Evolutionary conservation across 2,888 invertebrate species (phyloP), one percentile per base, ranked within the genome.

Genomic region (Polydrusus cervinus): DNA sequence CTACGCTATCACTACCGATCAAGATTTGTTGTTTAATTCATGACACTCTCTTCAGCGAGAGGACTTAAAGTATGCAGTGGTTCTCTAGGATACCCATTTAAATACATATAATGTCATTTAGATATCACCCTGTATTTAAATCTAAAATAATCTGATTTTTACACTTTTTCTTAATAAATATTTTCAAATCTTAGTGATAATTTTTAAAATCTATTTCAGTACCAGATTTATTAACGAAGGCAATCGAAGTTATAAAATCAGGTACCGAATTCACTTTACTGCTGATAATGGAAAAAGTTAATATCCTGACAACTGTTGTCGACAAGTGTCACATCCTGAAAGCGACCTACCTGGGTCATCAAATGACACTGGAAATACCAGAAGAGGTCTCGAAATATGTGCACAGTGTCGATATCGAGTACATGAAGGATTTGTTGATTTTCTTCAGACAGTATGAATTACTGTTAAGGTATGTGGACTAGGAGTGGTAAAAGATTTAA

Each of bases 371-470:
- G 10, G 71, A 81, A 16, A 74, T 82, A 6, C 80, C 84, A 0
- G 77, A 75, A 18, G 67, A 72, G 16, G 7, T 65, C 14, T 34
- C 79, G n/a, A 82, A 79, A 8, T 67, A 85, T 0, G 81, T 79
- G 3, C 86, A 87, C 0, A 83, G 86, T 0, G 86, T n/a, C 20
- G 64, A 90, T 64, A 87, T 90, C 76, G 84, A 87, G 1, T 87
- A 88, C 78, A 82, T 89, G 1, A 90, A 90, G 80, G 89, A 90
- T 64, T 84, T 90, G 77, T 85, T 93, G 2, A 87, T 90, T 0
- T 89, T 91, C 76, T 89, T 88, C 80, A 89, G 93, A 0, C 93
- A 93, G 80, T 90, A 91, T 82, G 93, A 93, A 81, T 87, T 92
- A 66, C 90, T 89, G 77, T 87, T 90, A 0, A 90, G 92, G 89